Evolutionary conservation across 2,113 vertebrate species (phyloP).

Genomic region (Corythaixoides concolor): DNA sequence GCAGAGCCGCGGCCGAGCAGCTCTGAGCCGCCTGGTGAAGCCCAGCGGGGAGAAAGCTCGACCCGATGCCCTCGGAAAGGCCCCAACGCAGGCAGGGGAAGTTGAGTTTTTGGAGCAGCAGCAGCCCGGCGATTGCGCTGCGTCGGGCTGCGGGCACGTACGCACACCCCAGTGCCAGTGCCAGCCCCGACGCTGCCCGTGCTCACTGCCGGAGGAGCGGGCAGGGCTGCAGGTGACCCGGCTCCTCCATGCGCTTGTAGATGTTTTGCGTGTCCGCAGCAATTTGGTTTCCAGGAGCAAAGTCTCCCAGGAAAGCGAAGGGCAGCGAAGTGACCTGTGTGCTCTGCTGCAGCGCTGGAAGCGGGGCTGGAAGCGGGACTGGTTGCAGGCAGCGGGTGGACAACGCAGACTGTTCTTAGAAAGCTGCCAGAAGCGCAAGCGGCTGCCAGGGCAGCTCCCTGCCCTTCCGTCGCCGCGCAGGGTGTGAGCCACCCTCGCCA

Average conservation of each 20-base stretch:
- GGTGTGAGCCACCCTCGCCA: not conserved
- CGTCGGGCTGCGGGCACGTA: not conserved
- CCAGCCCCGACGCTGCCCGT: accelerated
- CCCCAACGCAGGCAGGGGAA: accelerated
- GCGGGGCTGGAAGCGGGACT: too few species aligned
- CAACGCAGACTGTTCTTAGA: not conserved
- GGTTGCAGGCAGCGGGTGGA: accelerated
- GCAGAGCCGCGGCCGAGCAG: too few species aligned
- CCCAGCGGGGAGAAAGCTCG: accelerated
- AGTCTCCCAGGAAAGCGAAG: not conserved
- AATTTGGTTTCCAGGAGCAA: not conserved
- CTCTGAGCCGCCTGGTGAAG: not conserved
- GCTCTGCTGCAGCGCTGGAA: not conserved
- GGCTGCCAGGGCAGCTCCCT: not conserved
- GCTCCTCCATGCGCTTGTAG: accelerated
- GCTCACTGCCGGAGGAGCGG: not conserved
- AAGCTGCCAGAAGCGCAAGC: not conserved
- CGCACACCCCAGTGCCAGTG: accelerated
- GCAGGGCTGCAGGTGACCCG: not conserved
- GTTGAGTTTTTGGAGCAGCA: not conserved
- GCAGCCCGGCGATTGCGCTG: not conserved
- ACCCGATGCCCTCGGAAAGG: accelerated
- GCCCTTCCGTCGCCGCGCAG: accelerated
- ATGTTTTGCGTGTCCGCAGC: not conserved
- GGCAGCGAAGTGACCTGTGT: accelerated